These are phyloP conservation scores for Eulimnadia texana DNA, from an alignment of 1,140 invertebrate species.

Conservation along the genomic window DNA sequence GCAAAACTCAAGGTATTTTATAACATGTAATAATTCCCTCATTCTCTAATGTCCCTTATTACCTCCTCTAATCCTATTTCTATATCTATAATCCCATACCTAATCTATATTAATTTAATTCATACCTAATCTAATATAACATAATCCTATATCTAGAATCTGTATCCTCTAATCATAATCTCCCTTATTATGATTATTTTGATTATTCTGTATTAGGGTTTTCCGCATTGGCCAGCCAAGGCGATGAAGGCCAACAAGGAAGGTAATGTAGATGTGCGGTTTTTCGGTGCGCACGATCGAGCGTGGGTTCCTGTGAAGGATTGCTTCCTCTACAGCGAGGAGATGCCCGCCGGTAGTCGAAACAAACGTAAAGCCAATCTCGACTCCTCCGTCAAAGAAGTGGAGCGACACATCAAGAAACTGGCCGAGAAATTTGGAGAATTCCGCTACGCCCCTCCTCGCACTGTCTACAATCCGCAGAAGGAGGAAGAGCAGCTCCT, in stretches of 20 bases:
- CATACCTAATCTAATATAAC: too few species aligned
- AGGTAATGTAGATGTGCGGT: constrained; percentile 69
- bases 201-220: too few species aligned
- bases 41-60: too few species aligned
- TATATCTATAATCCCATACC: too few species aligned
- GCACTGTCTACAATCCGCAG: constrained; percentile 49
- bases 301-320: constrained; percentile 75
- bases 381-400: constrained; percentile 49
- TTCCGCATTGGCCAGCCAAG: constrained; percentile 90
- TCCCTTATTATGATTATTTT: too few species aligned
- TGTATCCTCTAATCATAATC: too few species aligned
- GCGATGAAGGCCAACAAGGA: constrained; percentile 54
- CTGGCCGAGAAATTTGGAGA: constrained; percentile 54
- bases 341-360: constrained; percentile 40
- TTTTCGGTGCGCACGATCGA: constrained; percentile 83
- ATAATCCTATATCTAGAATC: too few species aligned
- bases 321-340: constrained; percentile 62
- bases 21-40: too few species aligned
- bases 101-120: too few species aligned
- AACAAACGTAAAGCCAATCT: constrained; percentile 46
- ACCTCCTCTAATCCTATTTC: too few species aligned
- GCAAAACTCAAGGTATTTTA: constrained; percentile 58
- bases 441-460: constrained; percentile 60
- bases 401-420: constrained; percentile 55
- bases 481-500: constrained; percentile 47